Conservation (phyloP, 2,797 vertebrate species). For the Gambusia yucatana region DNA sequence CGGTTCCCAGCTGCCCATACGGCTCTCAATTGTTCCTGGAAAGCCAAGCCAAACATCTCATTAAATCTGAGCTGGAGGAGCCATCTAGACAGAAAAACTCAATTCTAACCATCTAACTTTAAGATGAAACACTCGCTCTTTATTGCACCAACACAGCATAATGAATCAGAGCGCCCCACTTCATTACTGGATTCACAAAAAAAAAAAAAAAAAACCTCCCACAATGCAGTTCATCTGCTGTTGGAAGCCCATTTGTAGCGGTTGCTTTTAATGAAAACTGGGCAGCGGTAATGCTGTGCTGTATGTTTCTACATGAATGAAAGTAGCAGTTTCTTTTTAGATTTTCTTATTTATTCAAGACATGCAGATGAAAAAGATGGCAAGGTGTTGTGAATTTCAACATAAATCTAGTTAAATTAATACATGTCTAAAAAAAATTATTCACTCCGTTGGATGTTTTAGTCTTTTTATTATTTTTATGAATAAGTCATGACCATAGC, state of each 20-base stretch:
- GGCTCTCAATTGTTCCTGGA: slow-evolving; percentile 9
- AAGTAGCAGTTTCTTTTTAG: not conserved
- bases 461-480: not conserved
- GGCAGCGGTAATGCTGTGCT: not conserved
- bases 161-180: not conserved
- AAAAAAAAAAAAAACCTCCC: not conserved
- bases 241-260: not conserved
- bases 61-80: not conserved
- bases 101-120: slow-evolving; percentile 1
- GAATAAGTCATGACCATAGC: not conserved
- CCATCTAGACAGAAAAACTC: slow-evolving; percentile 4
- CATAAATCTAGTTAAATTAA: not conserved
- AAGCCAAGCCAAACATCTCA: slow-evolving; percentile 7
- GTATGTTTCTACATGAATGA: not conserved
- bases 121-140: not conserved
- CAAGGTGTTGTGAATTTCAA: not conserved
- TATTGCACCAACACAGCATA: slow-evolving; percentile 2
- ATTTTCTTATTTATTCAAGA: too few species aligned
- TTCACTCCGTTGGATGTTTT: too few species aligned
- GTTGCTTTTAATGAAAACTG: not conserved
- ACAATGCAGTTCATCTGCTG: not conserved
- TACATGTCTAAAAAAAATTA: too few species aligned
- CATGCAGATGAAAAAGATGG: not conserved
- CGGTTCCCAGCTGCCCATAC: slow-evolving; percentile 13
- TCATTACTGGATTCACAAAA: not conserved